Evolutionary conservation across 1,140 invertebrate genomes (phyloP).

Genomic region (Aphelinus atriplicis): DNA sequence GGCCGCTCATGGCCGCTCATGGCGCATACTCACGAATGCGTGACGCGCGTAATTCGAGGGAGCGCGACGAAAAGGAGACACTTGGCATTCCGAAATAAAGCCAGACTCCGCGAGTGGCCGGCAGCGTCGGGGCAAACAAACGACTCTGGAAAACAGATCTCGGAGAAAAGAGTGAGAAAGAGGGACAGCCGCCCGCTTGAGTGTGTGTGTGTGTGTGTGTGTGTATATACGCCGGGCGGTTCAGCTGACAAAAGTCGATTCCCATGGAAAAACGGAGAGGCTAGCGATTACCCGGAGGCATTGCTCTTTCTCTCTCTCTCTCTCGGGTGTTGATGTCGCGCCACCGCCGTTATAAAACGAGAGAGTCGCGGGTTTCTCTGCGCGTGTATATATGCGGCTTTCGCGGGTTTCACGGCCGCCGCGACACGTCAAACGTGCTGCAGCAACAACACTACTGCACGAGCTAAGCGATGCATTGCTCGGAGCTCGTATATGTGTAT

Average conservation of each 20-base stretch:
- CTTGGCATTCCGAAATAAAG: neutral
- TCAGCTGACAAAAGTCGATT: conserved; percentile 9
- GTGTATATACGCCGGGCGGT: no score
- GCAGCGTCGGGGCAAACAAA: neutral
- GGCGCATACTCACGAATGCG: neutral
- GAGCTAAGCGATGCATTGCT: no score
- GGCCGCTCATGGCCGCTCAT: neutral
- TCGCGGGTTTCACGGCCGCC: neutral
- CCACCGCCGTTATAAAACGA: neutral
- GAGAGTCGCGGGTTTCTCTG: neutral
- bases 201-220: no score
- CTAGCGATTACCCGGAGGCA: no score
- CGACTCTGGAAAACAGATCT: neutral
- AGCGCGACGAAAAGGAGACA: conserved; percentile 1
- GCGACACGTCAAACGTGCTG: neutral
- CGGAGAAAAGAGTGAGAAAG: neutral
- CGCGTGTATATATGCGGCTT: neutral
- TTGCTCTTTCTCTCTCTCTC: no score
- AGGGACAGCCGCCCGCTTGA: neutral
- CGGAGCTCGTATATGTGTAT: no score
- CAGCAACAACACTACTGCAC: no score
- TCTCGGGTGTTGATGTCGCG: neutral
- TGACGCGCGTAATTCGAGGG: conserved; percentile 18
- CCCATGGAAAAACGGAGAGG: conserved; percentile 17
- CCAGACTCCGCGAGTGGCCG: neutral